Base-by-base conservation (phyloP, 2,113 vertebrate genomes). In the Corvus cornix region DNA sequence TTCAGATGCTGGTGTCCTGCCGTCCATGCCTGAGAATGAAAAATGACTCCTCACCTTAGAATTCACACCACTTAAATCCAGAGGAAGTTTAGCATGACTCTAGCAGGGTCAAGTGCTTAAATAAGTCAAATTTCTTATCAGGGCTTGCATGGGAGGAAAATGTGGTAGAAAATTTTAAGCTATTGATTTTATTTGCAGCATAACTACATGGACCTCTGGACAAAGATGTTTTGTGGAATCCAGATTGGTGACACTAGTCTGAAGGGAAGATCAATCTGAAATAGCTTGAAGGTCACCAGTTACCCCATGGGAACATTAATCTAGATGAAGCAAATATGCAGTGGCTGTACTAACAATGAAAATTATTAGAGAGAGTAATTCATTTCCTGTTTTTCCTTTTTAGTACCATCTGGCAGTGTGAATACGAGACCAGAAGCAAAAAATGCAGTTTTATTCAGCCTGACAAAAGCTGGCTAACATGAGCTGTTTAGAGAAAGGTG, bases 301-400 rank as follows among this genome's bases (percentile, higher is more conserved):
- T 81, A 17, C 20, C 70, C 53, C 13, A 2, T 51, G 55, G 82
- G 75, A 93, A 75, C 2, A 3, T 86, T 75, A 48, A 11, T 87
- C 56, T 44, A 80, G 75, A 93, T 74, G 73, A 97, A 93, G 59
- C 48, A 92, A 88, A 67, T 76, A 58, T 26, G 30, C 53, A 86
- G 55, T 70, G 69, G 60, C 77, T 90, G n/a, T 22, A 55, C 28
- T 63, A 91, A 86, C 75, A 91, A 90, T 26, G 24, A 78, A 95
- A 95, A 93, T 94, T 93, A 86, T 93, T 95, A 90, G 69, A 89
- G 23, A 53, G 33, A 72, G 46, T 94, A 69, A 93, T 92, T 94
- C 7, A 89, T 83, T 96, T 93, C 84, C 67, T 79, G 68, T 72
- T 88, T 89, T 64, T 85, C 66, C 13, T 58, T 89, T 93, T 83